phyloP scores from a whole-genome alignment of 2,888 invertebrate species.

The Bembecia ichneumoniformis region DNA sequence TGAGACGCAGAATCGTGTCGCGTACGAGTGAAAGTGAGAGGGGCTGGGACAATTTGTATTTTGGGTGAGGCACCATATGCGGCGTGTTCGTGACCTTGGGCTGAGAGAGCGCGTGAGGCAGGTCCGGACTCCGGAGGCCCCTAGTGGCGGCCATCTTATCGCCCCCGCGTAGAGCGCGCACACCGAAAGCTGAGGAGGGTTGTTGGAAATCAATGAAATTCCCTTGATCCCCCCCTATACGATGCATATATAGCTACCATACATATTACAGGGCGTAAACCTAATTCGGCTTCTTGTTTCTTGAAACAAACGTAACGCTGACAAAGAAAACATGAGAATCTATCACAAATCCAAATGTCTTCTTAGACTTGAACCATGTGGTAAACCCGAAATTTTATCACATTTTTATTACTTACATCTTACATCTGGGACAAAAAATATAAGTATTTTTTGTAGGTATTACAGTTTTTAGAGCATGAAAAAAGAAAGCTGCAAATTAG shows the following conservation, averaged over 20 bases:
- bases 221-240: conserved; percentile 38
- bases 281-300: not conserved
- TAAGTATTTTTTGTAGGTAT: too few species aligned
- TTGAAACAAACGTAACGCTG: not conserved
- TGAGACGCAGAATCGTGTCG: conserved; percentile 21
- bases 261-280: conserved; percentile 4
- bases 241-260: conserved; percentile 21
- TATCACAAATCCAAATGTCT: too few species aligned
- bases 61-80: conserved; percentile 54
- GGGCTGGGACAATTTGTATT: conserved; percentile 54
- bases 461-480: too few species aligned
- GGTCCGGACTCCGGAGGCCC: conserved; percentile 61
- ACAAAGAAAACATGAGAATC: too few species aligned
- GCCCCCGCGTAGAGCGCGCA: conserved; percentile 33
- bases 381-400: too few species aligned
- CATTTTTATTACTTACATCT: too few species aligned
- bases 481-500: too few species aligned
- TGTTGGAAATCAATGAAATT: conserved; percentile 68
- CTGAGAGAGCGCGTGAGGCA: conserved; percentile 56
- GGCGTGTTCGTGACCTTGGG: conserved; percentile 53
- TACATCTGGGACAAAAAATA: too few species aligned
- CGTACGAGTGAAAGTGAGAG: conserved; percentile 34
- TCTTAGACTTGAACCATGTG: too few species aligned
- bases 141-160: conserved; percentile 48
- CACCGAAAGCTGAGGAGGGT: conserved; percentile 39